A percentile compares a stretch with the other conserved stretches of the same genome.
These are phyloP conservation scores for Chaitophorus viminalis DNA, from an alignment of 2,888 invertebrate genomes.

Conservation along the genomic window DNA sequence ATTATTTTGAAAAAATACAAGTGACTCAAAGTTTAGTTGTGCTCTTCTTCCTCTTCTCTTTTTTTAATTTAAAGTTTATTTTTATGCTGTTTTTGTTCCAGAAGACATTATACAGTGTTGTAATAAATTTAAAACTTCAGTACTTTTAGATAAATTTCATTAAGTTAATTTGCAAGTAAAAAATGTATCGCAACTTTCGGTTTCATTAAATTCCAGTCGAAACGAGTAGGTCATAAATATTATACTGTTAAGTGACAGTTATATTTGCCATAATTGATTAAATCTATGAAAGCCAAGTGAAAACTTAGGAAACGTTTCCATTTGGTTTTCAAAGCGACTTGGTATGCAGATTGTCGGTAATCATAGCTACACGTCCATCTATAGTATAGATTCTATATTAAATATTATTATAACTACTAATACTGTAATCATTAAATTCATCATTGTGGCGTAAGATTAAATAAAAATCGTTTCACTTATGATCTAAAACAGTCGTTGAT, in stretches of 20 bases:
- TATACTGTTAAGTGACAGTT: background rate
- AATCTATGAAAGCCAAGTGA: no score
- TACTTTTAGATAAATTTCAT: background rate
- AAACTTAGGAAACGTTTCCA: background rate
- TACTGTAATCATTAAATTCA: no score
- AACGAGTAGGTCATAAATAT: constrained; percentile 10
- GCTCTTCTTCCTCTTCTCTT: background rate
- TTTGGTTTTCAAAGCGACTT: background rate
- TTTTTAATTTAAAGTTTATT: constrained; percentile 42
- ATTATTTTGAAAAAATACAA: constrained; percentile 4
- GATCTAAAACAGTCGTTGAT: no score
- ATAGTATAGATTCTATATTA: no score
- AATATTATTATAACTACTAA: no score
- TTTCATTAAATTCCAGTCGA: background rate
- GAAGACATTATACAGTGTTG: background rate
- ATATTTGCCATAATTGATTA: background rate
- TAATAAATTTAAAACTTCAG: constrained; percentile 41
- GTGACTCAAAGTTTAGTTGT: constrained; percentile 5
- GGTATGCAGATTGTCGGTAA: background rate
- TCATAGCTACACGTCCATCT: no score
- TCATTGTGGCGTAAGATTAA: no score
- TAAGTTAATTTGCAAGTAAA: background rate
- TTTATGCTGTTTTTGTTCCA: constrained; percentile 13
- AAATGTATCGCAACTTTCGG: background rate
- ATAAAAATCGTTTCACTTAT: no score